Evolutionary conservation across 2,888 invertebrate genomes (phyloP).

Genomic region (Argyra leucocephala): DNA sequence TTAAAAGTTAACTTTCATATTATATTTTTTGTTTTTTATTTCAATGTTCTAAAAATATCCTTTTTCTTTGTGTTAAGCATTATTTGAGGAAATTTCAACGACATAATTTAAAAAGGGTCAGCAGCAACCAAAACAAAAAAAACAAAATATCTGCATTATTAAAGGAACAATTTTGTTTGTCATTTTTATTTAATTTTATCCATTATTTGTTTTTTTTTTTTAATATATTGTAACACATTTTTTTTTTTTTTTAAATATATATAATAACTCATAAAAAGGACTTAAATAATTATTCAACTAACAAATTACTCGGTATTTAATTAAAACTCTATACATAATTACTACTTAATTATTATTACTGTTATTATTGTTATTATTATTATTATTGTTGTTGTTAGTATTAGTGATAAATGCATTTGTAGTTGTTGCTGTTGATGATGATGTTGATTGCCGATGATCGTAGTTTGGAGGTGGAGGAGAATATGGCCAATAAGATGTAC

Average conservation of each 20-base stretch:
- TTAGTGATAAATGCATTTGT: conserved; percentile 34
- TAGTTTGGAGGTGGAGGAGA: conserved; percentile 41
- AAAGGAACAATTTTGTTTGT: not conserved
- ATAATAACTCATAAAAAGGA: not conserved
- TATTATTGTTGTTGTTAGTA: conserved; percentile 44
- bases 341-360: not conserved
- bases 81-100: too few species aligned
- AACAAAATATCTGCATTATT: not conserved
- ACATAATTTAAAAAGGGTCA: too few species aligned
- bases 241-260: not conserved
- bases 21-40: too few species aligned
- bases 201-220: not conserved
- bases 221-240: not conserved
- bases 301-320: not conserved
- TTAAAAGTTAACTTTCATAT: too few species aligned
- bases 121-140: too few species aligned
- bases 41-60: too few species aligned
- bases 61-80: too few species aligned
- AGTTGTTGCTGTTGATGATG: conserved; percentile 14
- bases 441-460: conserved; percentile 35
- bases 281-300: conserved; percentile 2
- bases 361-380: conserved; percentile 44
- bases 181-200: not conserved
- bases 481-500: conserved; percentile 49
- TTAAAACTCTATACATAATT: not conserved